phyloP scores from a whole-genome alignment of 30 jellyfish, hydroid and myxozoan genomes.

The Clytia hemisphaerica region DNA sequence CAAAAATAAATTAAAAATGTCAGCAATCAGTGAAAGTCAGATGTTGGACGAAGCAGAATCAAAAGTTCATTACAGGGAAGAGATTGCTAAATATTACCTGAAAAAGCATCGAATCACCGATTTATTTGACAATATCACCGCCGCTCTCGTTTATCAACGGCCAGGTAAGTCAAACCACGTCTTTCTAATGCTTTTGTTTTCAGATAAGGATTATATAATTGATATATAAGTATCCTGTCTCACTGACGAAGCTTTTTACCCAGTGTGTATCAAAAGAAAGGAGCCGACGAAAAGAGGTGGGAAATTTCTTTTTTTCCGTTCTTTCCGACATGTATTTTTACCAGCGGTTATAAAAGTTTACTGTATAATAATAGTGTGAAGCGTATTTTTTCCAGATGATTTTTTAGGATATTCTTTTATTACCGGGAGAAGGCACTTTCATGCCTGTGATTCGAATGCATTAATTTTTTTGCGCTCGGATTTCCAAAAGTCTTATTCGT shows the following conservation, averaged over 20 bases:
- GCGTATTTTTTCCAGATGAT: too few relatives aligned
- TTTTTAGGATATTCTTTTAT: too few relatives aligned
- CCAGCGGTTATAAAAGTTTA: not conserved
- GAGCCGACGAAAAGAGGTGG: not conserved
- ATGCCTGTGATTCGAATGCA: too few relatives aligned
- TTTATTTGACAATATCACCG: slow-evolving; percentile 57
- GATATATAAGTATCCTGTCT: too few relatives aligned
- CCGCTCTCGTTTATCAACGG: slow-evolving; percentile 68
- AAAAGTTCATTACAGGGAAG: slow-evolving; percentile 33
- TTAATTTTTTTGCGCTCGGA: too few relatives aligned
- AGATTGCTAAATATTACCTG: slow-evolving; percentile 60
- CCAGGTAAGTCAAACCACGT: slow-evolving; percentile 51
- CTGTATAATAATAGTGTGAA: too few relatives aligned
- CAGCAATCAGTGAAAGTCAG: too few relatives aligned
- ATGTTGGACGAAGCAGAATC: too few relatives aligned
- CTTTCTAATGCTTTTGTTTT: not conserved
- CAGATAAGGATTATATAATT: not conserved
- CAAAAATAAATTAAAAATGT: too few relatives aligned
- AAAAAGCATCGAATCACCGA: slow-evolving; percentile 63
- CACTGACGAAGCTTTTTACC: not conserved
- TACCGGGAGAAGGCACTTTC: not conserved
- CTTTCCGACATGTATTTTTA: not conserved
- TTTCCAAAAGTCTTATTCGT: too few relatives aligned
- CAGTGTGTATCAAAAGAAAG: not conserved
- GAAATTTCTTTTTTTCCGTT: not conserved